Evolutionary conservation across 2,888 invertebrate genomes (phyloP), one percentile per base, ranked within the genome.

Genomic region (Noctua comes): DNA sequence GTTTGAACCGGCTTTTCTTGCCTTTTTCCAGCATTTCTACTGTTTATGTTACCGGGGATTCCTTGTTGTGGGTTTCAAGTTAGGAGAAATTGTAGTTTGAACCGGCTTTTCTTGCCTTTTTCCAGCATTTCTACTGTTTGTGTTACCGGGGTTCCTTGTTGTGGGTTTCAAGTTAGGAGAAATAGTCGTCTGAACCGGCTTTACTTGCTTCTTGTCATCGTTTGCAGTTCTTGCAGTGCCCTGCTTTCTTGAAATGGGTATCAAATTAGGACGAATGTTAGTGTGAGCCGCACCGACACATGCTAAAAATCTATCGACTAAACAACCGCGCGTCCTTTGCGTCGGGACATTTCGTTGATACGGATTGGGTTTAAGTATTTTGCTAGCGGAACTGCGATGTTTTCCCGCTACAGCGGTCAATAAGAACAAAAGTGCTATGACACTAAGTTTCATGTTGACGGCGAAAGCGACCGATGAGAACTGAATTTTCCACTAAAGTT

Each of bases 361-460:
- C 18, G 21, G n/a, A 27, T 2, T 4, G 18, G 27, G 51, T 24
- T 51, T 54, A 10, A 18, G 3, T 18, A 5, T 27, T 3, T 27
- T 43, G 27, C 6, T 57, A 13, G 57, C n/a, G 11, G 13, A n/a
- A 57, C 0, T 6, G 5, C n/a, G 57, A 1, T 57, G 4, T n/a
- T 57, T 57, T 57, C 57, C 59, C n/a, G n/a, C 24, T n/a, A 72
- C 75, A 7, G 31, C 13, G 10, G 72, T 21, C n/a, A 71, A 5
- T n/a, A 72, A 4, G 46, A 36, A 36, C 0, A 46, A 59, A 2
- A 71, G 13, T n/a, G 8, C 21, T 36, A 72, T 59, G n/a, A 46
- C 8, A 59, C n/a, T 36, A 21, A 59, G 31, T 36, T 6, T 75
- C 75, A 75, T 75, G 57, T 75, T 75, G 73, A 57, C 43, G 31